Evolutionary conservation across 2,113 vertebrate species (phyloP), one percentile per base, ranked within the genome.

Genomic region (Zonotrichia leucophrys): DNA sequence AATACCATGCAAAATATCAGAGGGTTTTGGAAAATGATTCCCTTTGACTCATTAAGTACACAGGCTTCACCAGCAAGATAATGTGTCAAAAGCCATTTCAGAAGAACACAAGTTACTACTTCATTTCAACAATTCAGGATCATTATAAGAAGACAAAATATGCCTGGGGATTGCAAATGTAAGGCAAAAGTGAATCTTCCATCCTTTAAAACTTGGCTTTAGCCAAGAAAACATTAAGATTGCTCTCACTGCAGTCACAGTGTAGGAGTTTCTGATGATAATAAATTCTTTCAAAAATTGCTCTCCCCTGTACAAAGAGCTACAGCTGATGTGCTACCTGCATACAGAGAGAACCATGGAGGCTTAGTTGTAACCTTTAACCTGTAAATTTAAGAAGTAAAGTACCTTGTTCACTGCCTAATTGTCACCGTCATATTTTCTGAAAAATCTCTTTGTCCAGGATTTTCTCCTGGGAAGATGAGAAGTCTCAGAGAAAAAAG

Each of bases 1-100:
- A 96, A 98, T 97, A 94, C 49, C 86, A 89, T 19, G 28, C 79
- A 95, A 87, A 96, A 83, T 93, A 67, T 50, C 41, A 11, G 25
- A 92, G 60, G 35, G 89, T 90, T 96, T 91, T 96, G 63, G 88
- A 91, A 96, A 97, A 93, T 15, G 0, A 17, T 82, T 95, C 87
- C 90, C 80, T 90, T 96, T 95, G 95, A 96, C 70, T 97, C 86
- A 91, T 94, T 95, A 95, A 94, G 64, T 84, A 70, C 56, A 87
- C 37, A 75, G 77, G 42, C 78, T 97, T 96, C 91, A 78, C 52
- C 4, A 15, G 88, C 68, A 91, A 78, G 74, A 83, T 88, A 87
- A 74, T 19, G 33, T 80, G 60, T 92, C 88, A 87, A 94, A 95
- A 97, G 75, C 87, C 80, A 33, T 70, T 90, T 64, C 78, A 89